Percentiles rank a stretch among this genome's conserved stretches.
phyloP scores from a whole-genome alignment of 2,797 vertebrate species.

The Microchirus variegatus region DNA sequence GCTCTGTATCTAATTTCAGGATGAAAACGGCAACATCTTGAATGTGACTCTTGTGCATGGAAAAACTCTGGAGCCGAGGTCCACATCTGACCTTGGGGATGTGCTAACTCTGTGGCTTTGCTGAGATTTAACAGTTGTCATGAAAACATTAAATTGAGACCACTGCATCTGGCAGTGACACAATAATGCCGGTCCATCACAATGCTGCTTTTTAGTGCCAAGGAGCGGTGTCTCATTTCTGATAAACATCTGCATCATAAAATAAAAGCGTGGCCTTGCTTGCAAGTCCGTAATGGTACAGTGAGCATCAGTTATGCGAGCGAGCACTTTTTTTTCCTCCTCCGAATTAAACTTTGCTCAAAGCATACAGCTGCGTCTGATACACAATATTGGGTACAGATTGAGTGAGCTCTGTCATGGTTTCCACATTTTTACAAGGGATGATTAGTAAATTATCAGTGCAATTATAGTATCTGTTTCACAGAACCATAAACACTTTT shows the following conservation, averaged over 20 bases:
- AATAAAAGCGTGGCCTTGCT: constrained; percentile 75
- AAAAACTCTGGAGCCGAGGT: constrained; percentile 45
- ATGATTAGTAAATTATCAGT: constrained; percentile 56
- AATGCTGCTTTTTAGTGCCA: constrained; percentile 55
- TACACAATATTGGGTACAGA: constrained; percentile 56
- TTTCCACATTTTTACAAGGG: constrained; percentile 56
- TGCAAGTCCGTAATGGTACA: constrained; percentile 70
- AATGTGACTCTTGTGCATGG: constrained; percentile 37
- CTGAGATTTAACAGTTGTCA: constrained; percentile 72
- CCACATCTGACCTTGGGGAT: constrained; percentile 68
- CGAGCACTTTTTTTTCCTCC: constrained; percentile 46
- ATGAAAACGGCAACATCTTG: constrained; percentile 59
- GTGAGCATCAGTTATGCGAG: constrained; percentile 77
- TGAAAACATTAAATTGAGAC: constrained; percentile 75
- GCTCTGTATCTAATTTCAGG: constrained; percentile 50
- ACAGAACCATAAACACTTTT: constrained; percentile 44
- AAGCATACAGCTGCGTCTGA: constrained; percentile 71
- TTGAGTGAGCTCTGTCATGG: constrained; percentile 50
- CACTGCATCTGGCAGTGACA: constrained; percentile 77
- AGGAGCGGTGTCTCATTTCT: constrained; percentile 77
- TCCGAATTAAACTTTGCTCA: constrained; percentile 66
- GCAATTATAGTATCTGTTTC: constrained; percentile 39
- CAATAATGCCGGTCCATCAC: constrained; percentile 74
- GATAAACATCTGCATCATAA: constrained; percentile 85
- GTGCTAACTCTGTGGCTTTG: constrained; percentile 66